Evolutionary conservation across 2,888 invertebrate genomes (phyloP).

Genomic region (Rotaria sp.): DNA sequence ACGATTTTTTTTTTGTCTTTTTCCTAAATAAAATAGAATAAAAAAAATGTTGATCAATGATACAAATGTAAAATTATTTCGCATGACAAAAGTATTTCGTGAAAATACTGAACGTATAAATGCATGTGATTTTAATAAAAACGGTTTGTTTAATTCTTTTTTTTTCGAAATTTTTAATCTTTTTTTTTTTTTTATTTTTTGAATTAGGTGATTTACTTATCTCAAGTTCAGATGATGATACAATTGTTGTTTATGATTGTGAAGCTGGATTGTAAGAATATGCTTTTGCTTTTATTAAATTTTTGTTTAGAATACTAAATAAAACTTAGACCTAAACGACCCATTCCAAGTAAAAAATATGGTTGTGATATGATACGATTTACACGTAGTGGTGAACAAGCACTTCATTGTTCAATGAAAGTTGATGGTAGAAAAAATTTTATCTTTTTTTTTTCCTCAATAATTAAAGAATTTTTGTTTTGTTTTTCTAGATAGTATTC

Average conservation of each 20-base stretch:
- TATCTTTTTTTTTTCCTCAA: background rate
- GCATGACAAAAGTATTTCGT: slow-evolving; percentile 91
- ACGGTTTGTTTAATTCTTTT: background rate
- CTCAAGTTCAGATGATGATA: slow-evolving; percentile 96
- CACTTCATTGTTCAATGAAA: slow-evolving; percentile 97
- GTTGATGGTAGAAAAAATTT: slow-evolving; percentile 65
- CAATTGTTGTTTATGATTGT: slow-evolving; percentile 97
- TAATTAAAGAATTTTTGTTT: slow-evolving; percentile 42
- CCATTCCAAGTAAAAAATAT: slow-evolving; percentile 98
- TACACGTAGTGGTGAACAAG: slow-evolving; percentile 93
- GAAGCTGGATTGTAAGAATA: slow-evolving; percentile 74
- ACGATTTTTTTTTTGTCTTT: background rate
- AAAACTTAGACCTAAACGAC: slow-evolving; percentile 69
- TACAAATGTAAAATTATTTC: slow-evolving; percentile 85
- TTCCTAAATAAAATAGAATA: background rate
- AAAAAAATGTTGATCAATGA: slow-evolving; percentile 79
- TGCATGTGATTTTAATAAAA: slow-evolving; percentile 61
- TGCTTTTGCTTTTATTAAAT: background rate
- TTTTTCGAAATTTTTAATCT: background rate
- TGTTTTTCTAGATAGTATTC: slow-evolving; percentile 71
- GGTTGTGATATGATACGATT: slow-evolving; percentile 97
- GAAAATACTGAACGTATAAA: slow-evolving; percentile 97
- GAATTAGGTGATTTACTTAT: slow-evolving; percentile 89
- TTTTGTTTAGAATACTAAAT: background rate
- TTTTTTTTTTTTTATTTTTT: slow-evolving; percentile 64